Evolutionary conservation across 1,140 invertebrate species (phyloP), one percentile per base, ranked within the genome.

Genomic region (Pentalonia nigronervosa): DNA sequence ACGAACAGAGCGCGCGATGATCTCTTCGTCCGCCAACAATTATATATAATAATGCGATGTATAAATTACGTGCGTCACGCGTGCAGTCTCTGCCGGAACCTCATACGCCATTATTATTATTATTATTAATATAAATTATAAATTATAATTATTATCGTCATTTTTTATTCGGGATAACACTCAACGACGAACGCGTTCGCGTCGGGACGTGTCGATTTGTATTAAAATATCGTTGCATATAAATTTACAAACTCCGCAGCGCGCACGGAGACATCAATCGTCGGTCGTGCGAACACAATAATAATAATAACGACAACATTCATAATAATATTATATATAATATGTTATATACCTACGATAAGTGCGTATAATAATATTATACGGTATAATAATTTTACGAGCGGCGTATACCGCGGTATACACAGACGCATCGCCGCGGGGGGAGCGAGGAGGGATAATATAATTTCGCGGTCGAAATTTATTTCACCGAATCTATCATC

Each of bases 201-300:
- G 2, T 67, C 50, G 48, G 34, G 88, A 90, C 88, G 88, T 90
- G 88, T 90, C 88, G 88, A 90, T 90, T 90, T 90, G 50, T 90
- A 56, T 53, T 88, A 88, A 45, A 56, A 56, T 53, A 36, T 34
- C 48, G 88, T 89, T 25, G 88, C 48, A 48, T 34, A 21, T 50
- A 50, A 41, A 41, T 53, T 34, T 53, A 50, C 34, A 9, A 83
- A 36, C 17, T 36, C 50, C 7, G 50, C 76, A 41, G 41, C 41
- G 41, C 41, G 34, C 76, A 9, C 9, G n/a, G 47, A 89, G 50
- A 89, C 88, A 90, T 90, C 88, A 90, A 53, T 90, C 88, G 48
- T 23, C 45, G 87, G 20, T 30, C 30, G n/a, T 36, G 88, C 48
- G 47, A 53, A 50, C n/a, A 53, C 88, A 50, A 90, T 34, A 90